Conservation (phyloP, 2,113 vertebrate species). For the Passer montanus region DNA sequence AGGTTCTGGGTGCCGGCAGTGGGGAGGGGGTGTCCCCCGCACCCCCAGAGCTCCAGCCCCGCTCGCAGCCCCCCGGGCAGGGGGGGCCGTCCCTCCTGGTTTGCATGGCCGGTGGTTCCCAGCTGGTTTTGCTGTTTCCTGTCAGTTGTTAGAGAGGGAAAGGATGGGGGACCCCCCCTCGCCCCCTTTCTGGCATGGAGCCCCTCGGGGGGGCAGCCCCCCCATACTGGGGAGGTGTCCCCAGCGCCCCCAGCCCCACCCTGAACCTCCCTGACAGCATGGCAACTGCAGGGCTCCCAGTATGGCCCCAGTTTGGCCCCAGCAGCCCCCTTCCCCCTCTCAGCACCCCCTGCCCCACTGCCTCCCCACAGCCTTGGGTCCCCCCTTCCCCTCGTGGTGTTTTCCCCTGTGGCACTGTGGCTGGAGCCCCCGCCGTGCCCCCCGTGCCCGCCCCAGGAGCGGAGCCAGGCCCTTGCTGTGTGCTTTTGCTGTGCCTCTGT, state of each 20-base stretch:
- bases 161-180: not conserved
- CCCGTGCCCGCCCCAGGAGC: not conserved
- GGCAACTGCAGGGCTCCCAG: not conserved
- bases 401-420: not conserved
- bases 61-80: not conserved
- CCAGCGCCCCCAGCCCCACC: not conserved
- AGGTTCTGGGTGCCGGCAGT: slow-evolving; percentile 52
- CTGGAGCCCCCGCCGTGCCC: not conserved
- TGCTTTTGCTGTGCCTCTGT: slow-evolving; percentile 53
- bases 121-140: not conserved
- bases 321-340: not conserved
- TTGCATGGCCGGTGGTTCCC: not conserved
- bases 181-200: accelerated
- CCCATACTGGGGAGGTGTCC: not conserved
- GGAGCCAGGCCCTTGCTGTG: slow-evolving; percentile 8
- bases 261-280: not conserved
- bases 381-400: not conserved
- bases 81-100: not conserved
- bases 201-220: not conserved
- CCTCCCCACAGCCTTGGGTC: not conserved
- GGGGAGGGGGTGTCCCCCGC: not conserved
- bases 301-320: not conserved
- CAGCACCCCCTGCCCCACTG: not conserved
- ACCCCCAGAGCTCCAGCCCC: not conserved
- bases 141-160: not conserved